Evolutionary conservation across 2,113 vertebrate species (phyloP).

Genomic region (Myrmecobius fasciatus): DNA sequence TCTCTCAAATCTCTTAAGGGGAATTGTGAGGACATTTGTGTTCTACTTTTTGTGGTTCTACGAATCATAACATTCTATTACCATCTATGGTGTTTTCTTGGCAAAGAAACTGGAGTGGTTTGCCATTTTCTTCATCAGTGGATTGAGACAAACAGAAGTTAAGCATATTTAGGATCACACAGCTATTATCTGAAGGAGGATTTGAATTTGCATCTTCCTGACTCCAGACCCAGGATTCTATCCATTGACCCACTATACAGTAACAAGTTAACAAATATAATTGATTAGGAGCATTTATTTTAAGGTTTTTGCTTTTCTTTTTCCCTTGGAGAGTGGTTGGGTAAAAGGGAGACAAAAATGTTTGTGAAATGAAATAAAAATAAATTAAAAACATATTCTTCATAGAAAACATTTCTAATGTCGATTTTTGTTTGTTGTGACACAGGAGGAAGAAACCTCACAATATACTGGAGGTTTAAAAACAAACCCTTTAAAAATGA

Average conservation of each 20-base stretch:
- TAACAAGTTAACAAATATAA: background rate
- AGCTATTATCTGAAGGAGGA: background rate
- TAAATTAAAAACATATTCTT: background rate
- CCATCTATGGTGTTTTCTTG: background rate
- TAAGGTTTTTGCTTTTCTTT: background rate
- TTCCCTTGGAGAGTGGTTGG: background rate
- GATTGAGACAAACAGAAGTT: background rate
- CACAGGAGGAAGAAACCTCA: background rate
- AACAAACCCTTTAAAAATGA: background rate
- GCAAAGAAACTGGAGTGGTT: background rate
- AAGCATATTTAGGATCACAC: background rate
- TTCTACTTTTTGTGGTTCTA: background rate
- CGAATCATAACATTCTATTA: background rate
- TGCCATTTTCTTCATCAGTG: background rate
- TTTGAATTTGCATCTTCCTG: background rate
- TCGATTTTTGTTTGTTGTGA: background rate
- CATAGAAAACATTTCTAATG: background rate
- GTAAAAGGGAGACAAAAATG: background rate
- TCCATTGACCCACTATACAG: background rate
- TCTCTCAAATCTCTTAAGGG: background rate
- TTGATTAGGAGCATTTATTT: background rate
- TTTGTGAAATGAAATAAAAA: background rate
- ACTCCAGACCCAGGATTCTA: no score
- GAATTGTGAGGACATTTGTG: background rate
- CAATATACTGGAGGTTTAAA: background rate